Conservation (phyloP, 1,140 invertebrate genomes). For the Pollicipes pollicipes region DNA sequence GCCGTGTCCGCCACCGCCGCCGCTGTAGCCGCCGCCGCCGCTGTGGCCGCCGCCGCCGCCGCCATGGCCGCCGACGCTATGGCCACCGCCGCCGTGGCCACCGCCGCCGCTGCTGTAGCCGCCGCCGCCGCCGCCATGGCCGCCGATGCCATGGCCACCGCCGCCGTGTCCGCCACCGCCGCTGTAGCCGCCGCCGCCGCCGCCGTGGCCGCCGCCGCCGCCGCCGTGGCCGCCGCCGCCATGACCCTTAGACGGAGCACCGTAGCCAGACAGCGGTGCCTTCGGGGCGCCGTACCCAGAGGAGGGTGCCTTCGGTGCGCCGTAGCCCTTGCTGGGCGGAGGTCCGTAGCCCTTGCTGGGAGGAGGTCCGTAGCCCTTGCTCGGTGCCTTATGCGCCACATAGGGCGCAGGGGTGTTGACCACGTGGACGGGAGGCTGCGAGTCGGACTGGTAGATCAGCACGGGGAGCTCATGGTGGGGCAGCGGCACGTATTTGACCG, state of each 20-base stretch:
- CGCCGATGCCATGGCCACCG: no score
- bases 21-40: background rate
- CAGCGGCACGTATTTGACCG: slow-evolving; percentile 29
- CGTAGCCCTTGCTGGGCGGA: background rate
- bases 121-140: no score
- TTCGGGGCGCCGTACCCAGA: slow-evolving; percentile 13
- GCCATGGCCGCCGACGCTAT: no score
- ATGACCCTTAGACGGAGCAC: slow-evolving; percentile 12
- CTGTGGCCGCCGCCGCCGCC: slow-evolving; percentile 1
- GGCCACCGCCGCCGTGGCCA: slow-evolving; percentile 4
- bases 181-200: background rate
- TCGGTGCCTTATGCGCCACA: slow-evolving; percentile 12
- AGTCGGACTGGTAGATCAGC: slow-evolving; percentile 26
- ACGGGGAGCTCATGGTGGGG: slow-evolving; percentile 30
- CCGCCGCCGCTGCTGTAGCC: no score
- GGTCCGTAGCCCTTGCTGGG: slow-evolving; percentile 8
- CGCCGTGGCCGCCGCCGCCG: no score
- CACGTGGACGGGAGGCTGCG: slow-evolving; percentile 26
- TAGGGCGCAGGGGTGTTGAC: slow-evolving; percentile 20
- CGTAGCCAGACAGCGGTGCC: slow-evolving; percentile 12
- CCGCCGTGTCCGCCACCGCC: slow-evolving; percentile 1
- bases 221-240: no score
- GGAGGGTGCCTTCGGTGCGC: slow-evolving; percentile 12
- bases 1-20: no score
- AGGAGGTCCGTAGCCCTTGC: background rate